Evolutionary conservation across 2,888 invertebrate species (phyloP).

Genomic region (Hoplodrina ambigua): DNA sequence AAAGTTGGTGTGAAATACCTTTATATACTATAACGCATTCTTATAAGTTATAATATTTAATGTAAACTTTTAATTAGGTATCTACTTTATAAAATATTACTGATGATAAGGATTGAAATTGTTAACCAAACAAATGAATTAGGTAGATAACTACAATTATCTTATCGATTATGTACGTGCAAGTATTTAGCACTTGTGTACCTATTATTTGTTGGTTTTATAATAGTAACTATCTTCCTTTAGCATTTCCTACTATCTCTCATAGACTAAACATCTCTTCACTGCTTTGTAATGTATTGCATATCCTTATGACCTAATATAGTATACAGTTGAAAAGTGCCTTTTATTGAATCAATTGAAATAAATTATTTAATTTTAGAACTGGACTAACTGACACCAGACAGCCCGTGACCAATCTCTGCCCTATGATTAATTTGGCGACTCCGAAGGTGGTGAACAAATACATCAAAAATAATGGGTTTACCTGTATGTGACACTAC

Average conservation of each 20-base stretch:
- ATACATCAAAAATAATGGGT: too few species aligned
- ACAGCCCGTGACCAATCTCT: background rate
- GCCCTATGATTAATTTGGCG: background rate
- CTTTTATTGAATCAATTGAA: too few species aligned
- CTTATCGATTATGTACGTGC: conserved; percentile 18
- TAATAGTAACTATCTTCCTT: background rate
- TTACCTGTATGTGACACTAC: too few species aligned
- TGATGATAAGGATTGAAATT: conserved; percentile 4
- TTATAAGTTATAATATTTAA: too few species aligned
- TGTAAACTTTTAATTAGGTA: background rate
- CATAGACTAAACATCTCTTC: background rate
- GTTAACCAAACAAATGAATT: conserved; percentile 38
- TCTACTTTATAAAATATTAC: background rate
- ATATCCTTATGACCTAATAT: too few species aligned
- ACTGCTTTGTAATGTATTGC: background rate
- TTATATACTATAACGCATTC: background rate
- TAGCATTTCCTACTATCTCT: background rate
- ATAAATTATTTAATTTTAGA: too few species aligned
- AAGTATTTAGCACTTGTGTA: background rate
- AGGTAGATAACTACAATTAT: conserved; percentile 10
- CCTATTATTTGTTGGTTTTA: background rate
- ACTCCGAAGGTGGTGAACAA: too few species aligned
- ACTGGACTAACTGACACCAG: background rate
- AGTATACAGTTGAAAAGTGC: too few species aligned
- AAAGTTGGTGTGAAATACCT: too few species aligned